Conservation (phyloP, 2,888 invertebrate genomes). For the Drosophila suboccidentalis region DNA sequence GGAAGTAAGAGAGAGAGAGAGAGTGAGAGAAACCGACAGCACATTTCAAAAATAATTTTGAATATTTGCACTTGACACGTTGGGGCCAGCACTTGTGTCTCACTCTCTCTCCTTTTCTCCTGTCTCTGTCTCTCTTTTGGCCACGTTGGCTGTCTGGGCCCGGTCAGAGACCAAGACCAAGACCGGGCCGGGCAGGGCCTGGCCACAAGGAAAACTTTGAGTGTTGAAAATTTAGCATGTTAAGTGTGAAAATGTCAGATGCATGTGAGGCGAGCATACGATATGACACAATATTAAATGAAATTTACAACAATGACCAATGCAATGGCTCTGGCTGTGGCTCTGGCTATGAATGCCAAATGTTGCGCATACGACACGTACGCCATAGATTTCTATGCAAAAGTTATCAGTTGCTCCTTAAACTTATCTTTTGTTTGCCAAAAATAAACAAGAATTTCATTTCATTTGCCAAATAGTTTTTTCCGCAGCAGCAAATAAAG, state of each 20-base stretch:
- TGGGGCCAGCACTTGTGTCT: conserved; percentile 48
- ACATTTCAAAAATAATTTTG: conserved; percentile 80
- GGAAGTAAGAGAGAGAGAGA: conserved; percentile 7
- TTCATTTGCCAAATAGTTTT: conserved; percentile 43
- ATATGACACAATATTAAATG: conserved; percentile 73
- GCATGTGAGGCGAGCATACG: conserved; percentile 61
- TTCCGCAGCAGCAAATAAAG: conserved; percentile 22
- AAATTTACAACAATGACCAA: conserved; percentile 65
- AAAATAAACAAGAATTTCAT: conserved; percentile 38
- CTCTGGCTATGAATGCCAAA: conserved; percentile 55
- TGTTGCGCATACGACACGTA: conserved; percentile 67
- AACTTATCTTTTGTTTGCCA: conserved; percentile 48
- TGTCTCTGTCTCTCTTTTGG: background rate
- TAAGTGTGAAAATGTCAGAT: conserved; percentile 79
- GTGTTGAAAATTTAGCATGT: conserved; percentile 67
- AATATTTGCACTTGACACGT: conserved; percentile 80
- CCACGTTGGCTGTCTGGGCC: conserved; percentile 10
- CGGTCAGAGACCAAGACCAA: conserved; percentile 31
- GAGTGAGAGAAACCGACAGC: conserved; percentile 23
- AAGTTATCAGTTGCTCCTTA: conserved; percentile 39
- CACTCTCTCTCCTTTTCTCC: background rate
- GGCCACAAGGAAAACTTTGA: conserved; percentile 43
- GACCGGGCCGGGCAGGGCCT: background rate
- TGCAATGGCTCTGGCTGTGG: conserved; percentile 20
- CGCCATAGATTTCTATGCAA: conserved; percentile 37